Percentiles rank a stretch among this genome's conserved stretches.
Conservation (phyloP, 1,140 invertebrate species). For the Penaeus japonicus region DNA sequence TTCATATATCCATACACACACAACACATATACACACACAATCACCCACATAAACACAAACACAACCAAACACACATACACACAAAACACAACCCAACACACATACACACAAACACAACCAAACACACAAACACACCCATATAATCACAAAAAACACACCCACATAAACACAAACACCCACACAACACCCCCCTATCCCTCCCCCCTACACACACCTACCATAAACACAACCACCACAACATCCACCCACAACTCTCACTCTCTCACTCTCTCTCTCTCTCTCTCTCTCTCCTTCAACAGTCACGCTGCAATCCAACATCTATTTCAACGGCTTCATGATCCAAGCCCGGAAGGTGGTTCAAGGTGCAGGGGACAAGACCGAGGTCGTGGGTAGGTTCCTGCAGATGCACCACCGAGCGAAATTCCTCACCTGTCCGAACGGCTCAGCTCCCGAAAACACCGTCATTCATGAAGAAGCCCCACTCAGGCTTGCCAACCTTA, state of each 20-base stretch:
- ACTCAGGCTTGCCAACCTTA: slow-evolving; percentile 60
- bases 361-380: slow-evolving; percentile 53
- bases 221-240: no score
- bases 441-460: slow-evolving; percentile 63
- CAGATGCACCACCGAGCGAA: slow-evolving; percentile 26
- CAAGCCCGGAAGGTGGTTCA: slow-evolving; percentile 64
- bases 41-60: no score
- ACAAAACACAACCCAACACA: no score
- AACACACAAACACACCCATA: no score
- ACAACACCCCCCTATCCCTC: no score
- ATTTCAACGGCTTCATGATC: slow-evolving; percentile 66
- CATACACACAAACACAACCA: no score
- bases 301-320: slow-evolving; percentile 61
- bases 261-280: slow-evolving; percentile 18
- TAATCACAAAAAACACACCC: no score
- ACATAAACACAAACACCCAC: no score
- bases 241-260: slow-evolving; percentile 1
- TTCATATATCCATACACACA: no score
- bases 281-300: slow-evolving; percentile 47
- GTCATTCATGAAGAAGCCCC: slow-evolving; percentile 64
- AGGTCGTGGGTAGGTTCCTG: slow-evolving; percentile 57
- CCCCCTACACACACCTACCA: no score
- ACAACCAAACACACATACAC: no score
- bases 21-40: no score
- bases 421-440: slow-evolving; percentile 58